Base-by-base conservation (phyloP, 2,113 vertebrate species). In the Fregata magnificens region DNA sequence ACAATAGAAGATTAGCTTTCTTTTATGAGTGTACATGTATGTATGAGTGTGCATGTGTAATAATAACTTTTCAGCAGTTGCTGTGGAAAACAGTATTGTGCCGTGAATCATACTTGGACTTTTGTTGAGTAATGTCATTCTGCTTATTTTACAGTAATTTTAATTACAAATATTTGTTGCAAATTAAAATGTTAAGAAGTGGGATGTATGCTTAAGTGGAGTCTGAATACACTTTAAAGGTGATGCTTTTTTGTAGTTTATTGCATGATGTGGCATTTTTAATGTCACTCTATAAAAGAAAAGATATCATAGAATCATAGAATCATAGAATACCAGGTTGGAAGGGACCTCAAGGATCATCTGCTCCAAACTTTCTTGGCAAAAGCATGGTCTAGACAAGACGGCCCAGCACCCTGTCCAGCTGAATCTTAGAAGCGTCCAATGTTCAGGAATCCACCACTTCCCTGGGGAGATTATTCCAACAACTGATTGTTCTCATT, bases 21-120 rank as follows among this genome's bases (percentile, higher is more conserved):
- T 93, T 86, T 90, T 50, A 20, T 42, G 45, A 38, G 10, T 66
- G 36, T 69, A 44, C 44, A 28, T 45, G 11, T 67, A 63, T 85
- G 13, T 52, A 49, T 88, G 85, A 96, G 34, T 69, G 24, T 86
- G 62, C 7, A 32, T 62, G 67, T 73, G 62, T 70, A 92, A 82
- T 66, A 72, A 81, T 42, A 28, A 5, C 45, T 4, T 29, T 88
- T 82, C 56, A 67, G n/a, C 26, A 62, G 92, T 92, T 96, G 85
- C 88, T 88, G 90, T 88, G 82, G 67, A 77, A 90, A 93, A 72
- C 36, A 63, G 24, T 70, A 42, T 61, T 79, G 7, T 70, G 71
- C 63, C 47, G 13, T 95, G 90, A 97, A 47, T 96, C 92, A 88
- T 66, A n/a, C 38, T 88, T 91, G 58, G 49, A 58, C 66, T 95